These are phyloP conservation scores for Condylura cristata DNA, from an alignment of 2,113 vertebrate species.

Conservation along the genomic window DNA sequence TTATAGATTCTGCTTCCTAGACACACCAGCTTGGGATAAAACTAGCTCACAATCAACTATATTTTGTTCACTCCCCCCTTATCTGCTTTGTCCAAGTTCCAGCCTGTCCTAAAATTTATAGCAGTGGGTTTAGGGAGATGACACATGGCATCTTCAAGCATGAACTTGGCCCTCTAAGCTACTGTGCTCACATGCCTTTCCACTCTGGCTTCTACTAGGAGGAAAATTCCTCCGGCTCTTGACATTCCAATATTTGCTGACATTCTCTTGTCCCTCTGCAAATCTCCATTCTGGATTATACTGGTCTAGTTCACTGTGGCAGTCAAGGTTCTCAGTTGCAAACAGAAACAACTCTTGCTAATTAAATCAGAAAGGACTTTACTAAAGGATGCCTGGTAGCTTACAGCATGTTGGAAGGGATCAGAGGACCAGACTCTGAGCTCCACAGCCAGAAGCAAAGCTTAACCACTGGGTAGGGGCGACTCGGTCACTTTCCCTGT, in stretches of 20 bases:
- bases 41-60: not conserved
- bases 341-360: not conserved
- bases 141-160: not conserved
- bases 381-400: not conserved
- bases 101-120: not conserved
- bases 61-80: not conserved
- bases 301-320: not conserved
- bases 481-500: not conserved
- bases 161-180: not conserved
- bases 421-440: not conserved
- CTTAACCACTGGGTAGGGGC: not conserved
- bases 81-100: not conserved
- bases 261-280: not conserved
- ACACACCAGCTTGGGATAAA: not conserved
- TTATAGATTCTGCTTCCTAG: not conserved
- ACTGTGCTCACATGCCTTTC: not conserved
- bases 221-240: not conserved
- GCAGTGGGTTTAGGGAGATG: not conserved
- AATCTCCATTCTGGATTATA: not conserved
- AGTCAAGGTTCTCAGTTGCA: not conserved
- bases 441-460: not conserved
- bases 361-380: not conserved
- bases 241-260: not conserved
- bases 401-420: not conserved
- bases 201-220: not conserved